Evolutionary conservation across 2,113 vertebrate species (phyloP).

Genomic region (Prietella phreatophila): DNA sequence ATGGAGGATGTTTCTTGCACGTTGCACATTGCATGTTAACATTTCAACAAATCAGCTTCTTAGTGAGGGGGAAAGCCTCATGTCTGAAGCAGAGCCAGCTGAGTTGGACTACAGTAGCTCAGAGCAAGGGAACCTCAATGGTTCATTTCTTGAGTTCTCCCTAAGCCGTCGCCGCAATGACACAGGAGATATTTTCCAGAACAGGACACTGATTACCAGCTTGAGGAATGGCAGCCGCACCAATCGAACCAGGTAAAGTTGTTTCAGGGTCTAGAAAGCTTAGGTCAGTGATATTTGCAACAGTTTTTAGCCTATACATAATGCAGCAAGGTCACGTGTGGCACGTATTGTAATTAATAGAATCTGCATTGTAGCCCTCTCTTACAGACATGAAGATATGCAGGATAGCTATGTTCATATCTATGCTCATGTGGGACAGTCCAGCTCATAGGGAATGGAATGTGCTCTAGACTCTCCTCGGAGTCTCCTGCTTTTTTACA

Average conservation of each 20-base stretch:
- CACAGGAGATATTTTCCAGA: conserved; percentile 78
- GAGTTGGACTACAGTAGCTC: conserved; percentile 75
- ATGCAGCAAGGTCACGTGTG: neutral
- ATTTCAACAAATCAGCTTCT: conserved; percentile 84
- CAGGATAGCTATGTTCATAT: conserved; percentile 30
- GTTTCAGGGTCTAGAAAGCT: neutral
- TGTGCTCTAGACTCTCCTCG: conserved; percentile 52
- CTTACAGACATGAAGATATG: conserved; percentile 29
- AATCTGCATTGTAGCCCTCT: conserved; percentile 7
- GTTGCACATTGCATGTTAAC: conserved; percentile 73
- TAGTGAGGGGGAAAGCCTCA: conserved; percentile 66
- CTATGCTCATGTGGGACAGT: conserved; percentile 32
- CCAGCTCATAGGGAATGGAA: conserved; percentile 53
- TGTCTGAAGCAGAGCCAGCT: conserved; percentile 68
- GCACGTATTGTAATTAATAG: neutral
- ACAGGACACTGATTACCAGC: conserved; percentile 70
- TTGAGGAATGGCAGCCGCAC: conserved; percentile 72
- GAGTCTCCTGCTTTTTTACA: conserved; percentile 35
- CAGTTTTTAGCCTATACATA: neutral
- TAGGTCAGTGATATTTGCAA: neutral
- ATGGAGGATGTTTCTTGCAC: conserved; percentile 76
- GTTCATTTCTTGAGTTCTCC: conserved; percentile 82
- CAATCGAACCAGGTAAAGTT: conserved; percentile 87
- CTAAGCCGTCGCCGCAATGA: conserved; percentile 72
- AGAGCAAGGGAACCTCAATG: conserved; percentile 70